These are phyloP conservation scores for Pachydiplax longipennis DNA, from an alignment of 2,888 invertebrate species.

Conservation along the genomic window DNA sequence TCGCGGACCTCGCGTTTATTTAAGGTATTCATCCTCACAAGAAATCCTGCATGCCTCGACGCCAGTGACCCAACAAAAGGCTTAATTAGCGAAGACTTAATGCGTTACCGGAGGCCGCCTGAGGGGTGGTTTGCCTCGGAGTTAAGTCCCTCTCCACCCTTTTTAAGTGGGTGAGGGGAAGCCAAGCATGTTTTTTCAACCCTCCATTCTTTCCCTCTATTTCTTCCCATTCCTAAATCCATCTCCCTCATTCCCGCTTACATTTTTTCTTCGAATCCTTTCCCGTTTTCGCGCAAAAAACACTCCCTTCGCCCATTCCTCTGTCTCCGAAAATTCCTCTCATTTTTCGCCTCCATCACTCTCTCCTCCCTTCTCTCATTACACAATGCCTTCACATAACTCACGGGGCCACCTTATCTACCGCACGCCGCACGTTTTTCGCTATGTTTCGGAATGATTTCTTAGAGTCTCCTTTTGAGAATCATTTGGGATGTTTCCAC, in stretches of 20 bases:
- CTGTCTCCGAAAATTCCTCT: neutral
- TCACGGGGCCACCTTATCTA: neutral
- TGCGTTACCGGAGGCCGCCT: slow-evolving; percentile 30
- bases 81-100: slow-evolving; percentile 41
- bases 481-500: no score
- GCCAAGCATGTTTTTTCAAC: neutral
- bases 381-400: neutral
- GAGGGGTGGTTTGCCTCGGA: neutral
- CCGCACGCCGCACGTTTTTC: neutral
- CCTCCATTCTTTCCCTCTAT: neutral
- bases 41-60: slow-evolving; percentile 25
- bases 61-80: slow-evolving; percentile 38
- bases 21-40: slow-evolving; percentile 4
- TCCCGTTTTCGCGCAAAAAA: neutral
- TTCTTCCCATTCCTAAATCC: neutral
- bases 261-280: neutral
- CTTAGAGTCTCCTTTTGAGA: neutral
- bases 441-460: neutral
- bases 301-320: neutral
- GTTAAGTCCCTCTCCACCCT: neutral
- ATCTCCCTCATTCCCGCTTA: neutral
- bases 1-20: neutral
- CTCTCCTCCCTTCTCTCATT: neutral
- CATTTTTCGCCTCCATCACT: neutral
- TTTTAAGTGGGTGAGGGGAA: neutral